Conservation (phyloP, 2,888 invertebrate species). For the Scrobipalpa costella region DNA sequence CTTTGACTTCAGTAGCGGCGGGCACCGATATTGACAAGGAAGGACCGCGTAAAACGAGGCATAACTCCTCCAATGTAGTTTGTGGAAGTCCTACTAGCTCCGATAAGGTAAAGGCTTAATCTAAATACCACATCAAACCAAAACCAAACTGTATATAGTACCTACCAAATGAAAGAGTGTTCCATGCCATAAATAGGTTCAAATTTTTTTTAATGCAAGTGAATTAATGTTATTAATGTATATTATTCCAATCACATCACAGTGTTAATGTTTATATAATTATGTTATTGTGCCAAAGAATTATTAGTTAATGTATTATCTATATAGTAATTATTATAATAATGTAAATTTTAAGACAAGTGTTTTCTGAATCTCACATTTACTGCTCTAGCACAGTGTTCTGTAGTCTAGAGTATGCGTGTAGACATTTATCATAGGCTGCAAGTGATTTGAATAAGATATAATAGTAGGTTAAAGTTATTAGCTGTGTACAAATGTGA, state of each 20-base stretch:
- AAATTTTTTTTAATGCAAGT: neutral
- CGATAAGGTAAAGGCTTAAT: slow-evolving; percentile 51
- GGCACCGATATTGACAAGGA: slow-evolving; percentile 85
- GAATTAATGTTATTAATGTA: neutral
- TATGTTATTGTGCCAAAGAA: slow-evolving; percentile 26
- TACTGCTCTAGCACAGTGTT: neutral
- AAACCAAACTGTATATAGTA: neutral
- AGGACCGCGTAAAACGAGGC: slow-evolving; percentile 89
- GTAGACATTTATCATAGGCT: neutral
- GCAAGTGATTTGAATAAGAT: neutral
- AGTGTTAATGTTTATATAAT: neutral
- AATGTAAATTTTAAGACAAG: no score
- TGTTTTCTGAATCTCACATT: neutral
- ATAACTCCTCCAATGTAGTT: slow-evolving; percentile 86
- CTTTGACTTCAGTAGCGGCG: slow-evolving; percentile 90
- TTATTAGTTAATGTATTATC: slow-evolving; percentile 3
- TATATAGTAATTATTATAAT: neutral
- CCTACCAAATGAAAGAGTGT: slow-evolving; percentile 3
- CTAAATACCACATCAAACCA: neutral
- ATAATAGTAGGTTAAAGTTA: neutral
- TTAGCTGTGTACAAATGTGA: neutral
- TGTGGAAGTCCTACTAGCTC: slow-evolving; percentile 68
- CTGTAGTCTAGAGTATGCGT: neutral
- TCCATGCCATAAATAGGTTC: neutral
- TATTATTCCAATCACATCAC: neutral